Evolutionary conservation across 2,888 invertebrate species (phyloP), one percentile per base, ranked within the genome.

Genomic region (Patella ulyssiponensis): DNA sequence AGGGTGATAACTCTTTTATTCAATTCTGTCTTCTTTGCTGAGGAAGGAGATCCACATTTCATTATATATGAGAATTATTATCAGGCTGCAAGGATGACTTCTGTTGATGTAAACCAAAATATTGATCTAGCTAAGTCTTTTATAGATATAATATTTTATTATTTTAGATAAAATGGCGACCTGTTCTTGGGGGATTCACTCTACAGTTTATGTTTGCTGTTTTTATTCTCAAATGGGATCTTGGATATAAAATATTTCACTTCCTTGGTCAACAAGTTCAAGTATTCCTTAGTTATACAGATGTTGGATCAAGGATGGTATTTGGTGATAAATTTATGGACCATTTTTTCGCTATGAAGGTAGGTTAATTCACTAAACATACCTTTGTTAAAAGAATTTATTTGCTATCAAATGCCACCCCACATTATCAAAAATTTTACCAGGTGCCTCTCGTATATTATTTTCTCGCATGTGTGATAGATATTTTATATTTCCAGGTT

Each of bases 131-230:
- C 4, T 33, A 33, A 4, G 33, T 44, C 44, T 44, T 44, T 9
- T 44, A 44, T 44, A 44, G 4, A 44, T 44, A 44, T 44, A 44
- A 44, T 64, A 12, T 64, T 5, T 23, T 14, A 64, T 64, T 23
- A 12, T 74, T 79, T 0, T 81, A 92, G 92, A 90, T 93, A 4
- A 88, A 88, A 27, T 92, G 97, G 97, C 93, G 95, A 7, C 95
- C 95, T 0, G 96, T 98, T 0, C 87, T 95, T 27, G 94, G 94
- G 87, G 98, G 98, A 0, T 92, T 98, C 27, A 92, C 94, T 0
- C 92, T 97, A 11, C 98, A 99, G 93, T 96, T 98, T 88, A 78
- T 94, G 4, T 94, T 98, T 78, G 98, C 97, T 0, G 87, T 98
- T 1, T 85, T 97, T 33, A 96, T 97, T 80, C 95, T 98, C 81